Conservation (phyloP, 2,888 invertebrate species). For the Aporophyla nigra region DNA sequence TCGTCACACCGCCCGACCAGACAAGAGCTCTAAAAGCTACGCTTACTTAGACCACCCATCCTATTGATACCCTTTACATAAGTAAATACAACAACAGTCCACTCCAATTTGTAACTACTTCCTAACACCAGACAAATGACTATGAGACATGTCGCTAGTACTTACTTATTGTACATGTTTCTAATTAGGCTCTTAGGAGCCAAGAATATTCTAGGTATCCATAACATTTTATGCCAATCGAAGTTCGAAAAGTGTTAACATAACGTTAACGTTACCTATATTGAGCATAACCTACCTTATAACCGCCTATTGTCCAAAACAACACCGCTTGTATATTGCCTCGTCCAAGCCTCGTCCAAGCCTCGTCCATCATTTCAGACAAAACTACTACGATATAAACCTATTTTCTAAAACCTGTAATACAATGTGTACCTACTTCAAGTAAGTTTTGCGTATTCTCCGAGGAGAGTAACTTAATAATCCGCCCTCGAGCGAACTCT, state of each 20-base stretch:
- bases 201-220: not conserved
- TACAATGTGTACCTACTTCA: not conserved
- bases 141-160: not conserved
- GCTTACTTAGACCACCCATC: constrained; percentile 34
- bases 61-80: constrained; percentile 6
- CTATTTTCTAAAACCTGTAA: not conserved
- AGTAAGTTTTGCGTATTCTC: constrained; percentile 11
- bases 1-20: not conserved
- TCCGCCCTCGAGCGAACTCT: not conserved
- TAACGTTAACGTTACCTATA: not conserved
- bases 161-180: not conserved
- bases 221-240: too few species aligned
- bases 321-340: not conserved
- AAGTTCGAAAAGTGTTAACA: not conserved
- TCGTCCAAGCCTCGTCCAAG: too few species aligned
- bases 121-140: not conserved
- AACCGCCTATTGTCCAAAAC: not conserved
- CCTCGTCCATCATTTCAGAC: not conserved
- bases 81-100: not conserved
- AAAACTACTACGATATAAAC: not conserved
- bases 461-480: not conserved
- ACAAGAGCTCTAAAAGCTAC: constrained; percentile 4
- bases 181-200: not conserved
- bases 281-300: not conserved
- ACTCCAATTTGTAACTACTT: constrained; percentile 7